Percentiles rank a stretch among this genome's conserved stretches.
Evolutionary conservation across 64 coral and sea anemone genomes (phyloP).

Genomic region (Catalaphyllia jardinei): DNA sequence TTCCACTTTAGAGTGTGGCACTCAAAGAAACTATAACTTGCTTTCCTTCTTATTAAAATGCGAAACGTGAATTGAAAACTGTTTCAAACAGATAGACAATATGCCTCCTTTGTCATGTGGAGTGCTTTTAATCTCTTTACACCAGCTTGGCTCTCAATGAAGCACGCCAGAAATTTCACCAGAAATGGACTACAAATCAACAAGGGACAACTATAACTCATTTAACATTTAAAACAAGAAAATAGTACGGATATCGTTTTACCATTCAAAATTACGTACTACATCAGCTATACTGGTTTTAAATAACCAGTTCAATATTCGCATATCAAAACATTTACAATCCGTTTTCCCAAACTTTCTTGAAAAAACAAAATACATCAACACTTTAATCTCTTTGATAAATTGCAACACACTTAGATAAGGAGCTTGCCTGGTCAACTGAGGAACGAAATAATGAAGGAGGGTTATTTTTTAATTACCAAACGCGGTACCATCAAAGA

Average conservation of each 20-base stretch:
- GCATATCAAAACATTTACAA: background rate
- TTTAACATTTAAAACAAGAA: background rate
- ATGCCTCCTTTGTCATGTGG: background rate
- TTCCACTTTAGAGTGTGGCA: too few relatives aligned
- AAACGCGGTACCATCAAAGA: slow-evolving; percentile 16
- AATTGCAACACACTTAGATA: background rate
- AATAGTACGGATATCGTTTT: background rate
- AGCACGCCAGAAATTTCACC: background rate
- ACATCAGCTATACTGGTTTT: background rate
- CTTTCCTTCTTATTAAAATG: too few relatives aligned
- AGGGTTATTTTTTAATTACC: slow-evolving; percentile 14
- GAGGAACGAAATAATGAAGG: background rate
- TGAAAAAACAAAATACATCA: background rate
- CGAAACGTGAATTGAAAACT: too few relatives aligned
- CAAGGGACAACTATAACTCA: background rate
- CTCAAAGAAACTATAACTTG: too few relatives aligned
- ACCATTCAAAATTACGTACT: background rate
- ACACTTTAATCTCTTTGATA: background rate
- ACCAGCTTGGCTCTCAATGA: background rate
- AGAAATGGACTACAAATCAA: background rate
- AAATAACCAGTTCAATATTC: too few relatives aligned
- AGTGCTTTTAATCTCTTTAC: background rate
- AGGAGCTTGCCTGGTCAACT: background rate
- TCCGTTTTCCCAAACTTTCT: background rate
- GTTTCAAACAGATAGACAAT: too few relatives aligned